Evolutionary conservation across 2,797 vertebrate genomes (phyloP), one percentile per base, ranked within the genome.

Genomic region (Pelobates cultripes): DNA sequence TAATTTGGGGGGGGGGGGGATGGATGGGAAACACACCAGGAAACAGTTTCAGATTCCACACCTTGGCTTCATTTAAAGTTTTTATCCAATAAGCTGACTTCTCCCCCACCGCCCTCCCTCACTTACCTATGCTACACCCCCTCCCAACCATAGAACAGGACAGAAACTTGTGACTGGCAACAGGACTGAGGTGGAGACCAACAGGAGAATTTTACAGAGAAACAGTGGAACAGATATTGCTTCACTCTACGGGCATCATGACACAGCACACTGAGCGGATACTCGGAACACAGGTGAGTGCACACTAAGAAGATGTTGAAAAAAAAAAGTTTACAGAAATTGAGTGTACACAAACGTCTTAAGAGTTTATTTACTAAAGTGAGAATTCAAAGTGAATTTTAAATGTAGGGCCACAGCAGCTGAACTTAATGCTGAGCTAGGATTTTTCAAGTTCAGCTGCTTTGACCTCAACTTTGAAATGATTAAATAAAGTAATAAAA

Each of bases 1-100:
- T 68, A 4, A 42, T 55, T 13, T 28, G 15, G n/a, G 28, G 17
- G n/a, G 64, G n/a, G n/a, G n/a, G n/a, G n/a, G n/a, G n/a, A n/a
- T n/a, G n/a, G n/a, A n/a, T n/a, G n/a, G n/a, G n/a, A n/a, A n/a
- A 57, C 9, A 57, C 7, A 15, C 43, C 60, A 43, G 53, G 61
- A 53, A 75, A 76, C 55, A 67, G 74, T 77, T 81, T 76, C 67
- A 53, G 40, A 51, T 81, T 81, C 55, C 67, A 14, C 43, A 77
- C 73, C 51, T 70, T 71, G 57, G 41, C 44, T 77, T 76, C 73
- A 43, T 82, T 81, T 72, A 64, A 77, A 67, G 12, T 53, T 51
- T 74, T 40, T 66, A 28, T 8, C 81, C 81, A 83, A 75, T 83
- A 1, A 64, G 0, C 70, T 53, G 61, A n/a, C 6, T 3, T 51